Evolutionary conservation across 1,140 invertebrate species (phyloP).

Genomic region (Trachelipus rathkii): DNA sequence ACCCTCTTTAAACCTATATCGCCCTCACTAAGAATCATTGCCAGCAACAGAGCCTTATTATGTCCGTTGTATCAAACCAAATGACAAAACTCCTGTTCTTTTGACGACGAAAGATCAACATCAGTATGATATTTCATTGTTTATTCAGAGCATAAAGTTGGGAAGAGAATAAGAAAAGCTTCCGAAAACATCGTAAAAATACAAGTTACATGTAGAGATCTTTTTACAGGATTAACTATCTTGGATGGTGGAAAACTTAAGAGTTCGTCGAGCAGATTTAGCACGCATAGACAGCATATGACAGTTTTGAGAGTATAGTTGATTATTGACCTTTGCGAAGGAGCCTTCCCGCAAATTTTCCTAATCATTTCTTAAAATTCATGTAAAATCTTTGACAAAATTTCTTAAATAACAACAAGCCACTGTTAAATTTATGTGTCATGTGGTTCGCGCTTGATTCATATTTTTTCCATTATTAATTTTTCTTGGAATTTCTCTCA

Average conservation of each 20-base stretch:
- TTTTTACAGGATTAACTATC: slow-evolving; percentile 57
- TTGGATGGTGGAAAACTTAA: slow-evolving; percentile 89
- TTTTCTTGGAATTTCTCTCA: too few relatives aligned
- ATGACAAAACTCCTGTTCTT: slow-evolving; percentile 82
- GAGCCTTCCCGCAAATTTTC: too few relatives aligned
- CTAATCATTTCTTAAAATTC: too few relatives aligned
- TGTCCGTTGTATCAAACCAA: slow-evolving; percentile 92
- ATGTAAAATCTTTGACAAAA: too few relatives aligned
- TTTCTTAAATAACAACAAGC: too few relatives aligned
- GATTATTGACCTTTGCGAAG: neutral
- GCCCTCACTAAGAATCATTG: slow-evolving; percentile 80
- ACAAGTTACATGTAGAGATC: neutral
- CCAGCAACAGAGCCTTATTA: slow-evolving; percentile 92
- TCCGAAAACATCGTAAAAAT: too few relatives aligned
- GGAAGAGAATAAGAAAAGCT: too few relatives aligned
- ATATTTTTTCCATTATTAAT: too few relatives aligned
- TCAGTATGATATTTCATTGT: slow-evolving; percentile 66
- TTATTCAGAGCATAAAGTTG: too few relatives aligned
- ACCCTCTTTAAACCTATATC: slow-evolving; percentile 92
- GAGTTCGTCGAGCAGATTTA: slow-evolving; percentile 89
- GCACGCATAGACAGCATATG: slow-evolving; percentile 86
- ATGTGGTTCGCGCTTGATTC: too few relatives aligned
- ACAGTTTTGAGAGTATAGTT: slow-evolving; percentile 69
- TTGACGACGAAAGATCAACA: slow-evolving; percentile 73
- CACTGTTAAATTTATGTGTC: too few relatives aligned